phyloP scores from a whole-genome alignment of 2,888 invertebrate species.

The Epinotia demarniana region DNA sequence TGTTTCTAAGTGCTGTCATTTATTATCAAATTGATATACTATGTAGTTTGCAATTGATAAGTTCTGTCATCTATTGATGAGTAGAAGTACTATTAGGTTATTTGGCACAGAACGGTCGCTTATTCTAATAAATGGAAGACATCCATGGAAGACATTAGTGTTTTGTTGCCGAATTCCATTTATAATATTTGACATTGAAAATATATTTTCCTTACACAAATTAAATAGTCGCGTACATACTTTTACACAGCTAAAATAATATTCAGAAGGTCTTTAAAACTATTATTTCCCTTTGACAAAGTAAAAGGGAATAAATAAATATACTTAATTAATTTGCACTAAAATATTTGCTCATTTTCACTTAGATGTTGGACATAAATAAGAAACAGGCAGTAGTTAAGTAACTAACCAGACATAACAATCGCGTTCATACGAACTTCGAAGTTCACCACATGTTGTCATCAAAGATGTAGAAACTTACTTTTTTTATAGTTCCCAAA shows the following conservation, averaged over 20 bases:
- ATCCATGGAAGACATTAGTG: slow-evolving; percentile 25
- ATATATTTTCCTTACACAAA: slow-evolving; percentile 61
- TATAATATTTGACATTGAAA: slow-evolving; percentile 72
- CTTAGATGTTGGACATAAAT: background rate
- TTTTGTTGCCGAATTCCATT: slow-evolving; percentile 31
- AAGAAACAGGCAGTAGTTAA: background rate
- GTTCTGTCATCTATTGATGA: slow-evolving; percentile 35
- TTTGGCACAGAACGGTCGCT: slow-evolving; percentile 22
- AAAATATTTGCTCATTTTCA: slow-evolving; percentile 2
- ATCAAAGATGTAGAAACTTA: background rate
- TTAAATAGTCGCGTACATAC: slow-evolving; percentile 29
- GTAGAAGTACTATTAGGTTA: slow-evolving; percentile 19
- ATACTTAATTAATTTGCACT: slow-evolving; percentile 31
- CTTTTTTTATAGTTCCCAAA: background rate
- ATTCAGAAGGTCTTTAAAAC: background rate
- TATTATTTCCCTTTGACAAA: background rate
- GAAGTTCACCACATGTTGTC: background rate
- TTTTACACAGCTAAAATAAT: background rate
- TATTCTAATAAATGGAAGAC: slow-evolving; percentile 36
- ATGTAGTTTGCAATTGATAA: background rate
- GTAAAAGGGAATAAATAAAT: background rate
- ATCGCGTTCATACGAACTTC: too few relatives aligned
- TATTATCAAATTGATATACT: slow-evolving; percentile 28
- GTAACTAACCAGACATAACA: background rate
- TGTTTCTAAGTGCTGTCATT: slow-evolving; percentile 20